These are phyloP conservation scores for Lycopodina hypogea DNA, from an alignment of 37 sponge, comb jelly and placozoan species.

Conservation along the genomic window DNA sequence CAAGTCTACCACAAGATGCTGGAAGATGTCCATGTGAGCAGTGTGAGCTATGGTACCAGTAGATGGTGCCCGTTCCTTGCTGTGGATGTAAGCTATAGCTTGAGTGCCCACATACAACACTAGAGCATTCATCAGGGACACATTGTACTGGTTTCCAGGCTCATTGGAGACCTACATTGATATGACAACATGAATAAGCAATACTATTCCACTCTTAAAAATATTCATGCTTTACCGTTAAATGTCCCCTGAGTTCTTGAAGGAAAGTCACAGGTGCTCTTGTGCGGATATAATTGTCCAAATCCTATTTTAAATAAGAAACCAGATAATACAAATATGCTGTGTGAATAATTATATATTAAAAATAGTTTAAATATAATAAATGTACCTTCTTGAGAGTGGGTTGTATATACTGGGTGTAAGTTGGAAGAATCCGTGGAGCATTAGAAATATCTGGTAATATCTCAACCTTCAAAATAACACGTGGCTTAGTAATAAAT, in stretches of 20 bases:
- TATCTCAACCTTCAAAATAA: slow-evolving; percentile 82
- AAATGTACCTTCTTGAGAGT: slow-evolving; percentile 85
- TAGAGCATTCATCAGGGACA: slow-evolving; percentile 92
- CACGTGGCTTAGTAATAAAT: neutral
- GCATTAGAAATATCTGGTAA: slow-evolving; percentile 93
- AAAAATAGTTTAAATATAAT: too few relatives aligned
- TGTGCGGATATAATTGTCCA: slow-evolving; percentile 84
- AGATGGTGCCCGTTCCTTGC: slow-evolving; percentile 73
- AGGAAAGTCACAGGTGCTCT: slow-evolving; percentile 91
- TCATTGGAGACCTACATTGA: slow-evolving; percentile 57
- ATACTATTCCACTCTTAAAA: neutral
- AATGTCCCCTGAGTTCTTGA: slow-evolving; percentile 74
- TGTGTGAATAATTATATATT: too few relatives aligned
- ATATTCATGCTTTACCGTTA: slow-evolving; percentile 21
- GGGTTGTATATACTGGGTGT: slow-evolving; percentile 72
- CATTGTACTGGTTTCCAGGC: slow-evolving; percentile 91
- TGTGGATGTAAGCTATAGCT: slow-evolving; percentile 85
- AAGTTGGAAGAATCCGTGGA: slow-evolving; percentile 83
- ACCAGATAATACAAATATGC: too few relatives aligned
- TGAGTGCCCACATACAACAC: slow-evolving; percentile 94
- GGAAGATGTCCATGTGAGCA: slow-evolving; percentile 97
- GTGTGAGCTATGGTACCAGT: slow-evolving; percentile 85
- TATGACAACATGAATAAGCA: neutral
- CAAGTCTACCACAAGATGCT: slow-evolving; percentile 87
- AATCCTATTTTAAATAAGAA: too few relatives aligned